phyloP scores from a whole-genome alignment of 2,888 invertebrate genomes.

The Penaeus monodon region DNA sequence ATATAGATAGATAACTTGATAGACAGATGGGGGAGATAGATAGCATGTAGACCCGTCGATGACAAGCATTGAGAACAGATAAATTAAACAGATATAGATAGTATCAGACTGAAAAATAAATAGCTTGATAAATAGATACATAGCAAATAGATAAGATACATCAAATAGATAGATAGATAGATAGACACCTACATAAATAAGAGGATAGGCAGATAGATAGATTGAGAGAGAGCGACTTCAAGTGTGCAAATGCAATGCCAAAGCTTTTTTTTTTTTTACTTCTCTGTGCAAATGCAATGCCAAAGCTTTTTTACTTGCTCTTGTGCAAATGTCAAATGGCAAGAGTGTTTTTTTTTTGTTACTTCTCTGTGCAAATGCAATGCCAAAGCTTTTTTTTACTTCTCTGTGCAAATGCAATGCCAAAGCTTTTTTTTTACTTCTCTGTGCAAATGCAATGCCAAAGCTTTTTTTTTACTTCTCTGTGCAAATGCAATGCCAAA shows the following conservation, averaged over 20 bases:
- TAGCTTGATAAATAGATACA: neutral
- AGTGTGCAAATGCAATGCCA: neutral
- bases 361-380: no score
- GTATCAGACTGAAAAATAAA: no score
- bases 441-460: no score
- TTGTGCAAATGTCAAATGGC: no score
- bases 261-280: neutral
- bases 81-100: no score
- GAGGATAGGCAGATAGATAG: neutral
- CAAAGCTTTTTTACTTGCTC: neutral
- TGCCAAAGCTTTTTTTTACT: no score
- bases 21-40: neutral
- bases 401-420: no score
- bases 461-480: no score
- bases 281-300: neutral
- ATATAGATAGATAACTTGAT: neutral
- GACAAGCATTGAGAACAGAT: no score
- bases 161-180: constrained; percentile 10
- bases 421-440: no score
- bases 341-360: no score
- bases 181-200: neutral
- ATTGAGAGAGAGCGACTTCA: neutral
- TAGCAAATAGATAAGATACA: neutral
- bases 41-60: no score
- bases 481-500: neutral